These are phyloP conservation scores for Agapostemon virescens DNA, from an alignment of 2,888 invertebrate genomes.

Conservation along the genomic window DNA sequence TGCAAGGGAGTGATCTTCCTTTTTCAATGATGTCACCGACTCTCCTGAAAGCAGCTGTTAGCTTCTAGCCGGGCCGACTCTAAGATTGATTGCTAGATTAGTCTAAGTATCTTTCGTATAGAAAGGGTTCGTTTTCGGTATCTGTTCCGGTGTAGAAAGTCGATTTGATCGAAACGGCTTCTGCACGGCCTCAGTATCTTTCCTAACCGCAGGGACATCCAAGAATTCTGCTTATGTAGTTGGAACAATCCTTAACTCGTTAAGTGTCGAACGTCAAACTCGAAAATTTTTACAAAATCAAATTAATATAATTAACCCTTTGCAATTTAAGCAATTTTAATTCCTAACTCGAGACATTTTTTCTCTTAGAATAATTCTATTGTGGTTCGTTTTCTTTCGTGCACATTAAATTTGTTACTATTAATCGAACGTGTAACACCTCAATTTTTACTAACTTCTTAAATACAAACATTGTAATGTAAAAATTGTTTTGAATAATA, in stretches of 20 bases:
- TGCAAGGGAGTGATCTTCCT: slow-evolving; percentile 72
- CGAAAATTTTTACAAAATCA: background rate
- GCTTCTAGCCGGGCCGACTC: slow-evolving; percentile 72
- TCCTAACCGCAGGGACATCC: background rate
- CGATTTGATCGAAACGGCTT: slow-evolving; percentile 45
- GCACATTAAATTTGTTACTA: too few species aligned
- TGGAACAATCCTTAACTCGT: background rate
- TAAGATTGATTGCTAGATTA: slow-evolving; percentile 79
- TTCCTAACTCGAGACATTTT: too few species aligned
- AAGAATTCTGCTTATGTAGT: background rate
- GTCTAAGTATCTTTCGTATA: slow-evolving; percentile 69
- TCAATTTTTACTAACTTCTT: too few species aligned
- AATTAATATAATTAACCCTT: background rate
- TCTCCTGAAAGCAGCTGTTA: slow-evolving; percentile 73
- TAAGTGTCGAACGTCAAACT: background rate
- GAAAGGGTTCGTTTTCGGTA: slow-evolving; percentile 62
- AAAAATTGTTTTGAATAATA: too few species aligned
- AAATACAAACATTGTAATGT: too few species aligned
- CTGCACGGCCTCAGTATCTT: slow-evolving; percentile 16
- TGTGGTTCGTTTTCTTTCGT: too few species aligned
- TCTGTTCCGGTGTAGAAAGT: slow-evolving; percentile 42
- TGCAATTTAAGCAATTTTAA: too few species aligned
- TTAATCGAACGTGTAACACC: too few species aligned
- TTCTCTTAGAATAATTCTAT: too few species aligned
- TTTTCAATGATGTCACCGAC: slow-evolving; percentile 67